Evolutionary conservation across 2,797 vertebrate genomes (phyloP), one percentile per base, ranked within the genome.

Genomic region (Rhinatrema bivittatum): DNA sequence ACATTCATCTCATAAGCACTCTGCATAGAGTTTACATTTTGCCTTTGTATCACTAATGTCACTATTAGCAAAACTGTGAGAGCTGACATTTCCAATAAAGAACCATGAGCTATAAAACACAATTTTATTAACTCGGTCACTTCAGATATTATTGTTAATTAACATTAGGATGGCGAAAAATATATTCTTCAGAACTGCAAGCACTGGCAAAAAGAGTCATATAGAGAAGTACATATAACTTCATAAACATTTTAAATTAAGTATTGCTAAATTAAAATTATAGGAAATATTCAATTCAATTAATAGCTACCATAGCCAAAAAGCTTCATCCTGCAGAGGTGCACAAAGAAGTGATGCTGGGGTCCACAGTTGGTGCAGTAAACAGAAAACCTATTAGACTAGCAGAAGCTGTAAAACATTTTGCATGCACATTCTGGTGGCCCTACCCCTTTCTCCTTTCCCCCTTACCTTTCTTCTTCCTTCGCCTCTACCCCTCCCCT

Each of bases 11-110:
- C n/a, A n/a, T n/a, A n/a, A n/a, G n/a, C n/a, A n/a, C n/a, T n/a
- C n/a, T n/a, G n/a, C n/a, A n/a, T n/a, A n/a, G n/a, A n/a, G n/a
- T n/a, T n/a, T n/a, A n/a, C n/a, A n/a, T n/a, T n/a, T n/a, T n/a
- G n/a, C n/a, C n/a, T n/a, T n/a, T n/a, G n/a, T n/a, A n/a, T n/a
- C 29, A 41, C 36, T 51, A 41, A 36, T 33, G 32, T 48, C 39
- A 42, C 58, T 34, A 74, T 60, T 73, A 72, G 73, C 72, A 63
- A n/a, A 71, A 34, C 51, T 68, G 36, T 74, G 62, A 72, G 74
- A 66, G 60, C 59, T 66, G 65, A 65, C 55, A 70, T 63, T 56
- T 72, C 59, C 51, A 70, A 65, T 66, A 60, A 74, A 61, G 56
- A 72, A 76, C 60, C 67, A 57, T 72, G 69, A 75, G 62, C 55